Base-by-base conservation (phyloP, 2,797 vertebrate genomes). In the Menidia menidia region DNA sequence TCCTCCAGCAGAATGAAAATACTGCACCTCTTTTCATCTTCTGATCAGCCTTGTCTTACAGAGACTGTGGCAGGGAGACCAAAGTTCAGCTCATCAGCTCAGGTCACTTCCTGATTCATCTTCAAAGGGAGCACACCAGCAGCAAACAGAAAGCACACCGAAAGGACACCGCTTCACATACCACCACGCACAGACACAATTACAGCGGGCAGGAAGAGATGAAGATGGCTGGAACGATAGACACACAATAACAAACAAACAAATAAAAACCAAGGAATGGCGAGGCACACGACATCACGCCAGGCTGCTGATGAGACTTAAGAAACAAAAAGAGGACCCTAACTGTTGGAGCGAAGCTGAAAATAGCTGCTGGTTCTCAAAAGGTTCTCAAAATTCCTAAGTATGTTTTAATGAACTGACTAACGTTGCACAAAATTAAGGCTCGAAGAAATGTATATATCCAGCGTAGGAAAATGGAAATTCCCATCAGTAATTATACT, bases 81-180 rank as follows among this genome's bases (percentile, higher is more conserved):
- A 95, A 77, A 88, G 89, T 95, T 96, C 95, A 96, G 35, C 94
- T 96, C 95, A 95, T 94, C 93, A 94, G 89, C 88, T 87, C 81
- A 71, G 95, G 94, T 95, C 94, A 96, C 92, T 96, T 97, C 94
- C 95, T 92, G 91, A 93, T 94, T 92, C 91, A 93, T 92, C 89
- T 86, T 90, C 76, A 84, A 84, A 88, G 68, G 57, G 59, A 19
- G 66, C 35, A 15, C 85, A 67, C 51, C 76, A 51, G 71, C 73
- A 65, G 68, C 78, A 57, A 77, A 88, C 76, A 62, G 76, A 84
- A 71, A 61, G 11, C 44, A 59, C 69, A 42, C 25, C 25, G 25
- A 25, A 25, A 25, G 68, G 71, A 71, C 60, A 53, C 35, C 4
- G 74, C 75, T 86, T 84, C 87, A 69, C 77, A 77, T 54, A 45